Conservation (phyloP, 2,113 vertebrate genomes). For the Neotoma lepida region DNA sequence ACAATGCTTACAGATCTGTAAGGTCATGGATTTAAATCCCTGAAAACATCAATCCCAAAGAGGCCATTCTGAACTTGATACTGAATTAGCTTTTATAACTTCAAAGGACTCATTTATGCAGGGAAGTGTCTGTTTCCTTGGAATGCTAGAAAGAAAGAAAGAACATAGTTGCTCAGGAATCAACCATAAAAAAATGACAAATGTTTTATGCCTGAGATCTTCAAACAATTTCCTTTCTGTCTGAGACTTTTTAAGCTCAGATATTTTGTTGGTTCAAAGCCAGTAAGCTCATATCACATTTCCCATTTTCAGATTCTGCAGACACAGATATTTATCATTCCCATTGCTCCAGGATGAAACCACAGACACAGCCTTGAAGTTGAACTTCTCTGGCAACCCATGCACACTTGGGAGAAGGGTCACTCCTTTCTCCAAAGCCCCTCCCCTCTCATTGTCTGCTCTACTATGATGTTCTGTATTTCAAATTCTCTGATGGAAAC, state of each 20-base stretch:
- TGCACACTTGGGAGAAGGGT: not conserved
- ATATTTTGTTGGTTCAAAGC: conserved; percentile 41
- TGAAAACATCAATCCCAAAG: conserved; percentile 51
- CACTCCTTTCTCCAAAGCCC: not conserved
- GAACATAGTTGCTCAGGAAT: conserved; percentile 13
- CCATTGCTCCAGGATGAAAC: not conserved
- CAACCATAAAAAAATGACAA: conserved; percentile 52
- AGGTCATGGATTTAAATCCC: conserved; percentile 13
- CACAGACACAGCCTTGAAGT: not conserved
- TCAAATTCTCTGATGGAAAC: not conserved
- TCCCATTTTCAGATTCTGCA: conserved; percentile 41
- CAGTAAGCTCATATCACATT: not conserved
- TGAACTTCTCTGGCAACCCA: not conserved
- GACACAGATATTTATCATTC: not conserved
- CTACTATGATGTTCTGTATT: not conserved
- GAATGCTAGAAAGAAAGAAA: conserved; percentile 53
- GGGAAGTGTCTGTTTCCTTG: conserved; percentile 41
- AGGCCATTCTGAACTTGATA: conserved; percentile 48
- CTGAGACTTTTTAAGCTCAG: conserved; percentile 32
- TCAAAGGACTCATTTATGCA: conserved; percentile 55
- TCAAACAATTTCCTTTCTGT: conserved; percentile 61
- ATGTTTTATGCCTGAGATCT: conserved; percentile 34
- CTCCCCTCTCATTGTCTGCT: not conserved
- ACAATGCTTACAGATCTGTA: not conserved
- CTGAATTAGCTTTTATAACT: conserved; percentile 48